Evolutionary conservation across 2,797 vertebrate species (phyloP), one percentile per base, ranked within the genome.

Genomic region (Enteromius paludinosus): DNA sequence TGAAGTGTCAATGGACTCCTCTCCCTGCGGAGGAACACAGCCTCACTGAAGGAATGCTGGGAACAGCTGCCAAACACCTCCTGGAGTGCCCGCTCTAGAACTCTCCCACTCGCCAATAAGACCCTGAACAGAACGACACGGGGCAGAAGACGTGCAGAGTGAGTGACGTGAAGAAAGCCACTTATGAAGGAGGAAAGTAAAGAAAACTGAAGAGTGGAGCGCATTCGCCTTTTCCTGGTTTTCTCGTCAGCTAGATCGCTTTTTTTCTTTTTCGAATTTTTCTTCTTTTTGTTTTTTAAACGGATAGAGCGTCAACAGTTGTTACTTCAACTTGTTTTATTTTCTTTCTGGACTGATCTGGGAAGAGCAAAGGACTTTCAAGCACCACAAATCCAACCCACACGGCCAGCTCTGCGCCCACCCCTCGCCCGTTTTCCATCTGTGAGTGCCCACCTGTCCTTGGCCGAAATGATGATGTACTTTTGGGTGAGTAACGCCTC

Each of bases 381-480:
- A 85, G 77, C 71, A 25, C 30, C 45, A 41, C 43, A 33, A 65
- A 47, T 47, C 52, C 17, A 49, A 38, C 62, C 72, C 70, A 70
- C 77, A 49, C 83, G 41, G 54, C 80, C 80, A 78, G 74, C 76
- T 35, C 70, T 85, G 62, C 74, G 43, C 65, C 74, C 79, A 45
- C 68, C 68, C 2, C 61, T 73, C 54, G 62, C 73, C 87, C 62
- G 54, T 81, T 82, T 81, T 86, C 72, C 81, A 56, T 82, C 79
- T 82, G 69, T 35, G 76, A 66, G 69, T 83, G 71, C 83, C 86
- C 82, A 87, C 84, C 80, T 85, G 81, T 81, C 86, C 83, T 20
- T 84, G 87, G 87, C 83, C 87, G 87, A 91, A 87, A 90, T 91
- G 89, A 90, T 91, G 90, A 90, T 91, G 90, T 91, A 91, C 87